Base-by-base conservation (phyloP, 2,888 invertebrate species). In the Rhagonycha lutea region DNA sequence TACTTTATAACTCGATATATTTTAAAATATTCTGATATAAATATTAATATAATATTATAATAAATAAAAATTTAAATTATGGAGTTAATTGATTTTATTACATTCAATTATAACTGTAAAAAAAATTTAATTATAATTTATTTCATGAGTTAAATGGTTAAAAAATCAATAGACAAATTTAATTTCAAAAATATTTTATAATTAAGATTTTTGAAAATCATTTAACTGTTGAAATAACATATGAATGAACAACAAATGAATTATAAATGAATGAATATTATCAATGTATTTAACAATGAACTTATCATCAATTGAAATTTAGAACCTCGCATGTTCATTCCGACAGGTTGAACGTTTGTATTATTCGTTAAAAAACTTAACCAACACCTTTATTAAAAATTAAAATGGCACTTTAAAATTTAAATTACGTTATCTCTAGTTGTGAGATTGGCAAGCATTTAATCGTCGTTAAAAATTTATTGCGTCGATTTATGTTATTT, bases 401-500 rank as follows among this genome's bases (percentile, higher is more conserved):
- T 24, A 65, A 24, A 65, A 47, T 47, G 47, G 47, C 47, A 47
- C 47, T 47, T 47, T 47, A 47, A n/a, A n/a, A n/a, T 47, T 47
- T 47, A 24, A 65, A 65, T 24, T 65, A 26, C 63, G 63, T 65
- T 26, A n/a, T 65, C 26, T 65, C 63, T 24, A 65, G n/a, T 65
- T 65, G 24, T 24, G 26, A 65, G 26, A 65, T 24, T 12, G 47
- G 47, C n/a, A 47, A 47, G n/a, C 47, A 47, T 65, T 24, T 65
- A 65, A 65, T 65, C 63, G 63, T 65, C 63, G 63, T 65, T 65
- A 26, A 26, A 65, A 65, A 23, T 65, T 65, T n/a, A 47, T 47
- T 24, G 23, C 63, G 63, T 65, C 63, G 63, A 65, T 65, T 65
- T 65, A 24, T 65, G 63, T 65, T 65, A 65, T 65, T 65, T 26